Base-by-base conservation (phyloP, 2,888 invertebrate species). In the Tinea semifulvella region DNA sequence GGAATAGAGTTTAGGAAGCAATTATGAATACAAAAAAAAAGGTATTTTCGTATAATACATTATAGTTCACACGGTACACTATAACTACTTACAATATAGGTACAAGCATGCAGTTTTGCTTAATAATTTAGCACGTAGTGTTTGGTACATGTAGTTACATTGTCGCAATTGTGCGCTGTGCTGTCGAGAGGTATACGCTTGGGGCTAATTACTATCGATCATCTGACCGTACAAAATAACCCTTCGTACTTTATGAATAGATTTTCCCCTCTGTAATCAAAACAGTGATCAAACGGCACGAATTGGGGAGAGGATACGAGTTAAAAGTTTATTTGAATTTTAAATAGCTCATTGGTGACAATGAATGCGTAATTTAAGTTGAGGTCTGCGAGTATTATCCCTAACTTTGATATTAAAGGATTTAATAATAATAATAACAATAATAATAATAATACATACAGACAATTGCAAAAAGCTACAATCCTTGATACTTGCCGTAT, bases 271-370 rank as follows among this genome's bases (percentile, higher is more conserved):
- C 65, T 66, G 68, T 71, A 72, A 73, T 74, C 72, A 73, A 71
- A 74, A 72, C 67, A 65, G 73, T 75, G 71, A 76, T 77, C 71
- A 75, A 75, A 71, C 61, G 64, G 56, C 57, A 65, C 56, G 65
- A 67, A 66, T 66, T 63, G 66, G 68, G 64, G 62, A 52, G 57
- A 27, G 26, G 57, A 56, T 54, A 56, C 50, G 56, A 63, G 55
- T 62, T 61, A 63, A 66, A 69, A 72, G 61, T 68, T 67, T 67
- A 73, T 76, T 73, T 68, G 59, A 68, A 72, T 68, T 70, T 72
- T 68, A 66, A 70, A 67, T 63, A 61, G 40, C 11, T 7, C 14
- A 11, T 22, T 40, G 40, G 22, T 40, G 40, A 40, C 40, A 40
- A 40, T 22, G 40, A 40, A 40, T 40, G 20, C 18, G 20, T 22